phyloP scores from a whole-genome alignment of 2,888 invertebrate species.

The Hydraecia micacea region DNA sequence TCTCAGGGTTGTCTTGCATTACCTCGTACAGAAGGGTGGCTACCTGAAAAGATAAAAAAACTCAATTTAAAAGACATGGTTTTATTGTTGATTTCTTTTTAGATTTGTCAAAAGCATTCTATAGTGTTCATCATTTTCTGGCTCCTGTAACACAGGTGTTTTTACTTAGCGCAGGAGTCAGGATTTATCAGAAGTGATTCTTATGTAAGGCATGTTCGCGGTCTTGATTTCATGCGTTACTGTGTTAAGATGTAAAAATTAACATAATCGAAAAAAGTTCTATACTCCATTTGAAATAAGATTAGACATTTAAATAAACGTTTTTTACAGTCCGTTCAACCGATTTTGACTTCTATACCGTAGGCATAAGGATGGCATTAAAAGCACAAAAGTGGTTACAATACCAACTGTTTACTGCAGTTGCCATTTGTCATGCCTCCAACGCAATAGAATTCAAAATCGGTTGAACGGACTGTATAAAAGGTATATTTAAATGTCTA shows the following conservation, averaged over 20 bases:
- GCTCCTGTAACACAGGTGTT: not conserved
- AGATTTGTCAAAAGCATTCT: conserved; percentile 22
- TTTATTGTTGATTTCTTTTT: not conserved
- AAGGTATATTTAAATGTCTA: too few relatives aligned
- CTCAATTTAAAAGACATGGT: not conserved
- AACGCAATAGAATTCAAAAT: too few relatives aligned
- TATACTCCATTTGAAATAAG: too few relatives aligned
- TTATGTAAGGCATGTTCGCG: not conserved
- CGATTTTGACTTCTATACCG: too few relatives aligned
- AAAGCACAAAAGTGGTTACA: too few relatives aligned
- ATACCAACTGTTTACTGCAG: too few relatives aligned
- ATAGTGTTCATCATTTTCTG: conserved; percentile 2
- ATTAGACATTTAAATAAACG: too few relatives aligned
- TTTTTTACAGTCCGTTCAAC: too few relatives aligned
- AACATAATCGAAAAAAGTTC: not conserved
- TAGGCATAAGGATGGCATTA: too few relatives aligned
- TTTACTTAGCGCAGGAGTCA: not conserved
- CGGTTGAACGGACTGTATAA: too few relatives aligned
- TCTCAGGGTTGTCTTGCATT: conserved; percentile 98
- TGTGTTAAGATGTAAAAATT: not conserved
- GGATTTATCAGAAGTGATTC: not conserved
- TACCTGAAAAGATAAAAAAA: conserved; percentile 86
- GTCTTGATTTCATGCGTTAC: not conserved
- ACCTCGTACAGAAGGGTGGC: conserved; percentile 96
- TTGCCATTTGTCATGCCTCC: too few relatives aligned